Evolutionary conservation across 2,888 invertebrate genomes (phyloP).

Genomic region (Dioctria rufipes): DNA sequence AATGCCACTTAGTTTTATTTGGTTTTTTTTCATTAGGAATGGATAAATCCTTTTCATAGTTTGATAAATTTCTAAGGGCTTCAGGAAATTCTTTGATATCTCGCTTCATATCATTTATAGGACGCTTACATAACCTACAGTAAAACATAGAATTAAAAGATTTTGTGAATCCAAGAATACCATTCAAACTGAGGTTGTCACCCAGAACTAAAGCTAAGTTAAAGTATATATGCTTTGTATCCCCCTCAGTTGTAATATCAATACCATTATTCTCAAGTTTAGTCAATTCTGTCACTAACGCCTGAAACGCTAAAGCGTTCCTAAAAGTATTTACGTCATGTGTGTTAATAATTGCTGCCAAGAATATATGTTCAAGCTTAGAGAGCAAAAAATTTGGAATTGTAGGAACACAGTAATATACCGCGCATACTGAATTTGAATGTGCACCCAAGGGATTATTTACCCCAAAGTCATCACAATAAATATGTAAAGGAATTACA

Average conservation of each 20-base stretch:
- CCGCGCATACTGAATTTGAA: conserved; percentile 12
- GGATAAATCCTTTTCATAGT: background rate
- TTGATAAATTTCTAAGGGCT: background rate
- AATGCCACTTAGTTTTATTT: background rate
- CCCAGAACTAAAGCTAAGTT: background rate
- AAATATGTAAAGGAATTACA: conserved; percentile 38
- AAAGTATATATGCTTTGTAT: background rate
- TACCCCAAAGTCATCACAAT: conserved; percentile 54
- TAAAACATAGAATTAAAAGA: conserved; percentile 22
- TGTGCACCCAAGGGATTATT: conserved; percentile 55
- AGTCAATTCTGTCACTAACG: background rate
- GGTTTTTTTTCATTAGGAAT: background rate
- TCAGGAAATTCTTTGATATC: background rate
- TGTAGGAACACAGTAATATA: conserved; percentile 31
- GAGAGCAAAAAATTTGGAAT: background rate
- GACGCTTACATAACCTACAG: conserved; percentile 2
- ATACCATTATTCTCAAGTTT: background rate
- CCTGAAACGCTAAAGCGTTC: background rate
- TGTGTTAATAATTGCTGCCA: conserved; percentile 18
- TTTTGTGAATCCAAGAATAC: conserved; percentile 16
- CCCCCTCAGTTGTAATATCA: background rate
- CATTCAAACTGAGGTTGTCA: conserved; percentile 10
- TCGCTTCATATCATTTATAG: background rate
- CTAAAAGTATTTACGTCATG: conserved; percentile 1
- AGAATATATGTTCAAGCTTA: conserved; percentile 30